Evolutionary conservation across 2,888 invertebrate species (phyloP).

Genomic region (Ditula angustiorana): DNA sequence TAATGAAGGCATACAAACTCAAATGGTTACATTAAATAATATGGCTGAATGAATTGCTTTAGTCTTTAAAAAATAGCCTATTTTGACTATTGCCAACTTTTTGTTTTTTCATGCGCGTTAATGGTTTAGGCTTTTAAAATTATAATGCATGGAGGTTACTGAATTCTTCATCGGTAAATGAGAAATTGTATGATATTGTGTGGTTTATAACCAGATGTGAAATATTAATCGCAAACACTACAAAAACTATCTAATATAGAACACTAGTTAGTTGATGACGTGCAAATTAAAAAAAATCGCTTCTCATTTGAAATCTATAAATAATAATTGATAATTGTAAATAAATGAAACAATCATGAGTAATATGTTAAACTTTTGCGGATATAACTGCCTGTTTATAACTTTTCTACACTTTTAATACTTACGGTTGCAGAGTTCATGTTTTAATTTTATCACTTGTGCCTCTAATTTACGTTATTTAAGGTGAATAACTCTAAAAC

Average conservation of each 20-base stretch:
- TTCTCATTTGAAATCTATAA: constrained; percentile 18
- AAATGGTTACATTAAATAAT: neutral
- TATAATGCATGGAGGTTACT: too few species aligned
- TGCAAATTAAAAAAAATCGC: constrained; percentile 56
- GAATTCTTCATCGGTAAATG: neutral
- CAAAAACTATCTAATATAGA: constrained; percentile 10
- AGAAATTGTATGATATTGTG: neutral
- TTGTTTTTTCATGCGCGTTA: neutral
- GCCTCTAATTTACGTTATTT: neutral
- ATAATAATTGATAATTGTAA: too few species aligned
- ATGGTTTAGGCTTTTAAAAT: neutral
- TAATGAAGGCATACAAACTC: constrained; percentile 24
- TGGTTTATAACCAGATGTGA: too few species aligned
- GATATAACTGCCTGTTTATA: constrained; percentile 3
- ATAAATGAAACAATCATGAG: constrained; percentile 28
- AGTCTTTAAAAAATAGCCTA: neutral
- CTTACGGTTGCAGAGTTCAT: constrained; percentile 83
- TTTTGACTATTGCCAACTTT: neutral
- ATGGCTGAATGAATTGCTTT: constrained; percentile 1
- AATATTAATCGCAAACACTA: constrained; percentile 27
- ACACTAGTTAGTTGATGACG: constrained; percentile 28
- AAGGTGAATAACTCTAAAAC: constrained; percentile 3
- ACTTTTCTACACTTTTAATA: constrained; percentile 40
- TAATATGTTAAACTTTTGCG: constrained; percentile 8
- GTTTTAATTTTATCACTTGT: constrained; percentile 46